Evolutionary conservation across 2,797 vertebrate species (phyloP).

Genomic region (Peromyscus attwateri): DNA sequence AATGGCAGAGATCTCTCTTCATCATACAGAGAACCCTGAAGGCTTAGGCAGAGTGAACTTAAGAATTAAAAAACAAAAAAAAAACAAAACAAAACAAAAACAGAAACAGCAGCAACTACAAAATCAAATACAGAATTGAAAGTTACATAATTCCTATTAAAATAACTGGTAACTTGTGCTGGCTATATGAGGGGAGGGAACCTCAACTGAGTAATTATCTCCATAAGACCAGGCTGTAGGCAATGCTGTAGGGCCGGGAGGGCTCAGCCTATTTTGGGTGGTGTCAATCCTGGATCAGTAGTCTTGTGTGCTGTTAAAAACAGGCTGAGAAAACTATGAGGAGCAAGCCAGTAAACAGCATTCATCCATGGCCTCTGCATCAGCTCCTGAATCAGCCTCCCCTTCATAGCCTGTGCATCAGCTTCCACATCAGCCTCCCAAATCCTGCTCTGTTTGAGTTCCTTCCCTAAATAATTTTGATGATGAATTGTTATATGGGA

Average conservation of each 20-base stretch:
- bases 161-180: not conserved
- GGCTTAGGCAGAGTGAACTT: not conserved
- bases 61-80: not conserved
- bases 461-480: not conserved
- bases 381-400: not conserved
- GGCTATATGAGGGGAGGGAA: not conserved
- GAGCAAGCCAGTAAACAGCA: not conserved
- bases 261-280: not conserved
- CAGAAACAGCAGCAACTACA: not conserved
- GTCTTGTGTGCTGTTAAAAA: not conserved
- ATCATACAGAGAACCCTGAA: not conserved
- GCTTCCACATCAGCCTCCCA: not conserved
- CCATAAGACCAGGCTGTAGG: not conserved
- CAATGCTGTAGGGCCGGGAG: not conserved
- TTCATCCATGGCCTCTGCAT: not conserved
- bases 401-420: not conserved
- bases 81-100: not conserved
- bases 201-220: not conserved
- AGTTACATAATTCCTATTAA: not conserved
- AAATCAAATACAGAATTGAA: not conserved
- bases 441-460: not conserved
- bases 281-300: not conserved
- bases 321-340: not conserved
- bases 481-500: not conserved
- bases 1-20: not conserved